Percentiles rank a stretch among this genome's conserved stretches.
These are phyloP conservation scores for Epicampocera succincta DNA, from an alignment of 2,888 invertebrate genomes.

Conservation along the genomic window DNA sequence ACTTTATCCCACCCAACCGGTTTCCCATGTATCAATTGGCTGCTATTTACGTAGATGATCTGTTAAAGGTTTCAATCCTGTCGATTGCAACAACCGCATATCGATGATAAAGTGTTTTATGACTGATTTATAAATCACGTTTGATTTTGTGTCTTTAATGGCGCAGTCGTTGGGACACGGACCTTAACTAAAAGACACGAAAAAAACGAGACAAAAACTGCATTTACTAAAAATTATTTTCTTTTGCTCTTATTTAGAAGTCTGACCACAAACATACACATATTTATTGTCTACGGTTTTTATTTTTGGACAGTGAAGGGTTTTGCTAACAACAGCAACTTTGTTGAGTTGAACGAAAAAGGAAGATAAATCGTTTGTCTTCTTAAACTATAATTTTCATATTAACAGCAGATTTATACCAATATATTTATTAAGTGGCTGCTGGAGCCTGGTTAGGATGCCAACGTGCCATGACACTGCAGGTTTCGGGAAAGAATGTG, in stretches of 20 bases:
- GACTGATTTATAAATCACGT: slow-evolving; percentile 66
- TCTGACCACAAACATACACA: not conserved
- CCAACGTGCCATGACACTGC: slow-evolving; percentile 15
- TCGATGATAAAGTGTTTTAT: slow-evolving; percentile 66
- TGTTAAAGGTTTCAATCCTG: not conserved
- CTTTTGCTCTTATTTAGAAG: not conserved
- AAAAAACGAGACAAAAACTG: not conserved
- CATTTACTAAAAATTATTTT: not conserved
- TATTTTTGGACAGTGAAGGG: slow-evolving; percentile 29
- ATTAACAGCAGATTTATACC: slow-evolving; percentile 59
- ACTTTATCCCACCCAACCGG: slow-evolving; percentile 59
- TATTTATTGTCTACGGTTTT: not conserved
- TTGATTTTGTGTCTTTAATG: slow-evolving; percentile 47
- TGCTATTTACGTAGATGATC: slow-evolving; percentile 14
- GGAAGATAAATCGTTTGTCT: slow-evolving; percentile 38
- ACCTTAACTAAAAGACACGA: not conserved
- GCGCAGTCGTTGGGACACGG: not conserved
- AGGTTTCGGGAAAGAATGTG: no score
- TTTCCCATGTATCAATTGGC: slow-evolving; percentile 44
- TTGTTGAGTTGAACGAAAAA: slow-evolving; percentile 21
- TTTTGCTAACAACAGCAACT: slow-evolving; percentile 24
- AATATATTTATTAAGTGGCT: no score
- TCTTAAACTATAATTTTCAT: slow-evolving; percentile 63
- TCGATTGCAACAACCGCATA: slow-evolving; percentile 9
- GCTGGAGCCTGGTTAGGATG: not conserved